Evolutionary conservation across 2,797 vertebrate species (phyloP).

Genomic region (Xiphophorus birchmanni): DNA sequence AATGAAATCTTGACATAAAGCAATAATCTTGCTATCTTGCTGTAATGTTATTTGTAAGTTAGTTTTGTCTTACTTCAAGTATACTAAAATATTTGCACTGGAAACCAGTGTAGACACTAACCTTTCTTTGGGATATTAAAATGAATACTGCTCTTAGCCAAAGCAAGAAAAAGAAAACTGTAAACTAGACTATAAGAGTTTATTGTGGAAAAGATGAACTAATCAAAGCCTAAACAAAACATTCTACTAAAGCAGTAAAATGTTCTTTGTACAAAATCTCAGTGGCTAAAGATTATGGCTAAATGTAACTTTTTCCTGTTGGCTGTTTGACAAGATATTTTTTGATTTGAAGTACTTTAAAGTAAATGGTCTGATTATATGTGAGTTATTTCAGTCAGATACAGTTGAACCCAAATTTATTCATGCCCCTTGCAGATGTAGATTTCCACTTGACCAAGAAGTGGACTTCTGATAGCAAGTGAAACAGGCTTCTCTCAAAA

Average conservation of each 20-base stretch:
- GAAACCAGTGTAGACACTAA: neutral
- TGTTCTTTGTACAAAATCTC: neutral
- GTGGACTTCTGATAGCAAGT: neutral
- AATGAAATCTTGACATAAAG: too few species aligned
- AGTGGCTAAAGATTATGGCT: neutral
- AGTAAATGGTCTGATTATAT: neutral
- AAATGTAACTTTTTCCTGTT: neutral
- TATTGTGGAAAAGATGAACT: neutral
- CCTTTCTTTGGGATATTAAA: neutral
- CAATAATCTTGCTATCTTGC: too few species aligned
- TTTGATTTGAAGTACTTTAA: neutral
- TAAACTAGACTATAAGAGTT: neutral
- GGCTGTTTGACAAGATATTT: neutral
- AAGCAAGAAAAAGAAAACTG: neutral
- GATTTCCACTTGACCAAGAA: neutral
- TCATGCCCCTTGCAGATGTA: neutral
- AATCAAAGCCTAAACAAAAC: neutral
- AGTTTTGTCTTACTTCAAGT: too few species aligned
- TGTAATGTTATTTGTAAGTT: too few species aligned
- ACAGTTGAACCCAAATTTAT: neutral
- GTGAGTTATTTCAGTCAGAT: neutral
- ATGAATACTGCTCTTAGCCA: neutral
- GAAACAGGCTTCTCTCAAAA: neutral
- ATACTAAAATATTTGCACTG: too few species aligned
- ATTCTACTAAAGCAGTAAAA: neutral